phyloP scores from a whole-genome alignment of 2,888 invertebrate genomes.

The Mesochorus sp. region DNA sequence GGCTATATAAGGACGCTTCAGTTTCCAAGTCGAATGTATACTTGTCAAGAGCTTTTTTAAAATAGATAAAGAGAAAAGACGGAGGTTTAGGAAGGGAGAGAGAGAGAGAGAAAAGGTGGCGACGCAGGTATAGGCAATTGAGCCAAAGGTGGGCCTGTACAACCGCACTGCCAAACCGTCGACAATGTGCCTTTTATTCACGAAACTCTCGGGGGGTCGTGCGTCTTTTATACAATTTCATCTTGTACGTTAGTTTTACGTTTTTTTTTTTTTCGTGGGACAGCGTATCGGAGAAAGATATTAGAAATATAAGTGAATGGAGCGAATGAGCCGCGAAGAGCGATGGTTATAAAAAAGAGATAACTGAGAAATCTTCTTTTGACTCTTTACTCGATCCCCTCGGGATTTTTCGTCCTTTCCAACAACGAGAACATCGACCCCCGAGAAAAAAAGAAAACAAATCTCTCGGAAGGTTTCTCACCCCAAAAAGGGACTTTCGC shows the following conservation, averaged over 20 bases:
- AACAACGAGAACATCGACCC: background rate
- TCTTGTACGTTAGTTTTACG: constrained; percentile 24
- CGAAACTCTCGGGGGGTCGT: constrained; percentile 51
- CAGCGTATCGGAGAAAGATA: background rate
- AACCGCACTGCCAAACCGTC: constrained; percentile 75
- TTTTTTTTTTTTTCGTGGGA: constrained; percentile 25
- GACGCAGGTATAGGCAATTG: constrained; percentile 65
- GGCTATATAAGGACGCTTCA: no score
- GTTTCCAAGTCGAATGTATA: constrained; percentile 11
- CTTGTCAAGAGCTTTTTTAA: constrained; percentile 19
- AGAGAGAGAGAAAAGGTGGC: constrained; percentile 40
- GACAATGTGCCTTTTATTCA: constrained; percentile 77
- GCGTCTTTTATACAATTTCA: constrained; percentile 58
- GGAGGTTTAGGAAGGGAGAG: background rate
- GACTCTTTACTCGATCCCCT: constrained; percentile 4
- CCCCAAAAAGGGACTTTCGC: constrained; percentile 48
- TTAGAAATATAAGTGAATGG: background rate
- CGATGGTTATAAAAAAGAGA: constrained; percentile 37
- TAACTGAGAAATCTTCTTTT: constrained; percentile 24
- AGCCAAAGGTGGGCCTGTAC: constrained; percentile 69
- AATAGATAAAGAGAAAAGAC: background rate
- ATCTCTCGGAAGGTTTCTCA: background rate
- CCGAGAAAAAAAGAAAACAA: background rate
- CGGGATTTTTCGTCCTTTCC: background rate
- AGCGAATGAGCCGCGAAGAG: constrained; percentile 34